These are phyloP conservation scores for Trypoxylus dichotomus DNA, from an alignment of 1,140 invertebrate genomes.

Conservation along the genomic window DNA sequence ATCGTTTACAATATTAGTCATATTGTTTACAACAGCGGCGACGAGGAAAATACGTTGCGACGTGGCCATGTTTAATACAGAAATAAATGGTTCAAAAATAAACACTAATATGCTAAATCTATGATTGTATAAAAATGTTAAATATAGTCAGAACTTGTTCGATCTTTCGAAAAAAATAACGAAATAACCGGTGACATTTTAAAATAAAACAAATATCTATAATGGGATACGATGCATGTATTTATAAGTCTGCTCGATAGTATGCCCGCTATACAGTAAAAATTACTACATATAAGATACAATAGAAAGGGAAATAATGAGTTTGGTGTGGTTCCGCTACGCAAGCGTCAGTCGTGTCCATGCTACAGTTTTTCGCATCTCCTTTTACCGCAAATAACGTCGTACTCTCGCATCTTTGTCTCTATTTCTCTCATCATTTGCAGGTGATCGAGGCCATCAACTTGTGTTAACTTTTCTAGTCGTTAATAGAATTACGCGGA, in stretches of 20 bases:
- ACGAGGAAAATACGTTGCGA: conserved; percentile 15
- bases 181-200: not conserved
- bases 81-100: conserved; percentile 17
- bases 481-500: not conserved
- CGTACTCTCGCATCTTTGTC: not conserved
- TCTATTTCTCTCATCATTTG: not conserved
- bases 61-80: conserved; percentile 3
- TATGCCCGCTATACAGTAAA: not conserved
- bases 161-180: not conserved
- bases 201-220: not conserved
- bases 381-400: not conserved
- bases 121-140: conserved; percentile 12
- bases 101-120: conserved; percentile 12
- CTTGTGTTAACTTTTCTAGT: not conserved
- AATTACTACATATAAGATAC: conserved; percentile 3
- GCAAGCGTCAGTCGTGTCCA: conserved; percentile 11
- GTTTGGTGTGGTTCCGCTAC: not conserved
- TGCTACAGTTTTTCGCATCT: not conserved
- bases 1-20: conserved; percentile 20
- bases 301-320: conserved; percentile 11
- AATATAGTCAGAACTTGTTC: not conserved
- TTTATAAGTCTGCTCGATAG: not conserved
- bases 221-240: no score
- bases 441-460: conserved; percentile 20
- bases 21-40: not conserved